A percentile compares a stretch with the other conserved stretches of the same genome.
phyloP scores from a whole-genome alignment of 2,888 invertebrate genomes.

The Cheilosia soror region DNA sequence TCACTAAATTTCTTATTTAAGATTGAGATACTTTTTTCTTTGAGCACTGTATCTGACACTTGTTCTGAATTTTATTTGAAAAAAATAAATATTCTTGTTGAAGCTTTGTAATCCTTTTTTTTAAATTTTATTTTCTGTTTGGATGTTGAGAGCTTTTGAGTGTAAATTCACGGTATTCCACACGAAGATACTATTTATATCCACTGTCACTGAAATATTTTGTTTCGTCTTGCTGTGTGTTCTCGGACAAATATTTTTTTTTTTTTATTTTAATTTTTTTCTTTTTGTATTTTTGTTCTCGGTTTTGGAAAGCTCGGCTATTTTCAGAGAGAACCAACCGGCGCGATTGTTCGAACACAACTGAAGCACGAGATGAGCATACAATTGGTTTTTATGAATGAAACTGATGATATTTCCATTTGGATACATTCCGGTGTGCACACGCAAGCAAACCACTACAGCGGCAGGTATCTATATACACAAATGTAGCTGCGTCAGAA shows the following conservation, averaged over 20 bases:
- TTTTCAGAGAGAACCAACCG: constrained; percentile 80
- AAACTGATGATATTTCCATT: constrained; percentile 78
- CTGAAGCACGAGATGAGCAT: constrained; percentile 84
- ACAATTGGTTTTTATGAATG: constrained; percentile 84
- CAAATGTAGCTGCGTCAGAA: constrained; percentile 47
- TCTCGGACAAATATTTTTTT: constrained; percentile 24
- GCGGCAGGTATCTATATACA: background rate
- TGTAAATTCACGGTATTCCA: constrained; percentile 36
- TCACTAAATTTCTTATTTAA: background rate
- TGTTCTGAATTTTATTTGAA: constrained; percentile 11
- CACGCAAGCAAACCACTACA: constrained; percentile 59
- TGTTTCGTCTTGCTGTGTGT: background rate
- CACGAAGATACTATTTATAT: constrained; percentile 61
- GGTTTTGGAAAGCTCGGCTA: constrained; percentile 56
- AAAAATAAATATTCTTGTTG: background rate
- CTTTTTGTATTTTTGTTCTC: constrained; percentile 31
- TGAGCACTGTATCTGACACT: constrained; percentile 28
- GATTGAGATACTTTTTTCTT: constrained; percentile 12
- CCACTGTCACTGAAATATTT: constrained; percentile 56
- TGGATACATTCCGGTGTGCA: constrained; percentile 65
- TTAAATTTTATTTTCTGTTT: background rate
- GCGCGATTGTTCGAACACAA: constrained; percentile 84
- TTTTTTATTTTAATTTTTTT: constrained; percentile 12
- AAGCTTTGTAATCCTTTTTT: constrained; percentile 47
- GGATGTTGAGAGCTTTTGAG: constrained; percentile 27